Evolutionary conservation across 1,140 invertebrate species (phyloP), one percentile per base, ranked within the genome.

Genomic region (Pantala flavescens): DNA sequence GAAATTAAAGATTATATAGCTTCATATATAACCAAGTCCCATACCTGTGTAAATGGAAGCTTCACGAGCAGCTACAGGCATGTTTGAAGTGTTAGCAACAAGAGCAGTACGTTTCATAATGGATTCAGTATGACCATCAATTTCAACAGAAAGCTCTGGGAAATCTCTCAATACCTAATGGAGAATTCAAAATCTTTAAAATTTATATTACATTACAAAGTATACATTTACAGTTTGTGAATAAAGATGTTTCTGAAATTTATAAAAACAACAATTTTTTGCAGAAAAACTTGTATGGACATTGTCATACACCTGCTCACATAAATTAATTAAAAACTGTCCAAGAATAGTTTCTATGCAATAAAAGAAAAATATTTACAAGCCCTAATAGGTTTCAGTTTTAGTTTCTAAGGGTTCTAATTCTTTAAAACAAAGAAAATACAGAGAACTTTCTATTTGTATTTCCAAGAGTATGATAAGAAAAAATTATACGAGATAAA

Each of bases 51-150:
- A 99, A 84, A 99, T 99, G 79, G 97, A 99, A 79, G 98, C 98
- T 87, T 99, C 98, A 86, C 98, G 91, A 85, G 98, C 98, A 85
- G 98, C 98, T 76, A 99, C 98, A 85, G 98, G 98, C 98, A 99
- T 99, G 91, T 99, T 99, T 73, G 98, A 99, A 63, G 98, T 99
- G 85, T 99, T 99, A 78, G 98, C 98, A 24, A 99, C 98, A 24
- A 99, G 85, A 43, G 97, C 94, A 14, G 98, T 99, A 87, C 98
- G 92, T 85, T 98, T 98, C 98, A 99, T 99, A 83, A 99, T 99
- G 75, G 96, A 98, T 84, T 99, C 98, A 11, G 93, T 96, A 5
- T 90, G 87, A 10, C 98, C 98, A 72, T 98, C 95, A 78, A 99
- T 96, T 86, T 99, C 98, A 79, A 98, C 94, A 0, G 94, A 94